These are phyloP conservation scores for Microplitis demolitor DNA, from an alignment of 1,140 invertebrate species.

Conservation along the genomic window DNA sequence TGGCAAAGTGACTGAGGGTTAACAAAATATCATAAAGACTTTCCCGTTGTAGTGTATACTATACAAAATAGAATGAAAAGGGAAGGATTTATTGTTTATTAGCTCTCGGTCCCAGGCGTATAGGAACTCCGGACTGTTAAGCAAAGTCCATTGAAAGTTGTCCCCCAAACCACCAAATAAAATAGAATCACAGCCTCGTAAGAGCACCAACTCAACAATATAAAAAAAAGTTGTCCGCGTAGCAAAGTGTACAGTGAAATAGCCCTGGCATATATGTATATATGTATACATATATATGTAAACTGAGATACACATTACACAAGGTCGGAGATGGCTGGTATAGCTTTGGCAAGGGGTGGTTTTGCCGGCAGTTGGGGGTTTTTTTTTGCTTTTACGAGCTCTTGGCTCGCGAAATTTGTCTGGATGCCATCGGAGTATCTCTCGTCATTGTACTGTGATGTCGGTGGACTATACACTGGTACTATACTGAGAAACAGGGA, in stretches of 20 bases:
- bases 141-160: conserved; percentile 48
- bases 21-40: conserved; percentile 40
- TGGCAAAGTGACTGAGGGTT: conserved; percentile 26
- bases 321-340: conserved; percentile 30
- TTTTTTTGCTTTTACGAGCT: conserved; percentile 52
- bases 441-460: background rate
- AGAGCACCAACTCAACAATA: background rate
- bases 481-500: background rate
- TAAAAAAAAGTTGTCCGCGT: conserved; percentile 10
- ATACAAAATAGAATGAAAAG: conserved; percentile 16
- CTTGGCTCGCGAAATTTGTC: conserved; percentile 57
- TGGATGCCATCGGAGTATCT: conserved; percentile 44
- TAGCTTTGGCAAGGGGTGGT: conserved; percentile 23
- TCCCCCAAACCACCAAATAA: background rate
- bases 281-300: background rate
- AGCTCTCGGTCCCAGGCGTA: conserved; percentile 30
- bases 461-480: background rate
- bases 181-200: background rate
- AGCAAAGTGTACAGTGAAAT: conserved; percentile 1
- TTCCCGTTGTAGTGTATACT: conserved; percentile 22
- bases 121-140: conserved; percentile 47
- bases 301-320: conserved; percentile 30
- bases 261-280: conserved; percentile 1
- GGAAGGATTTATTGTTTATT: conserved; percentile 50
- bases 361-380: background rate